A percentile compares a stretch with the other conserved stretches of the same genome.
These are phyloP conservation scores for Bombus soroeensis DNA, from an alignment of 1,140 invertebrate species.

Conservation along the genomic window DNA sequence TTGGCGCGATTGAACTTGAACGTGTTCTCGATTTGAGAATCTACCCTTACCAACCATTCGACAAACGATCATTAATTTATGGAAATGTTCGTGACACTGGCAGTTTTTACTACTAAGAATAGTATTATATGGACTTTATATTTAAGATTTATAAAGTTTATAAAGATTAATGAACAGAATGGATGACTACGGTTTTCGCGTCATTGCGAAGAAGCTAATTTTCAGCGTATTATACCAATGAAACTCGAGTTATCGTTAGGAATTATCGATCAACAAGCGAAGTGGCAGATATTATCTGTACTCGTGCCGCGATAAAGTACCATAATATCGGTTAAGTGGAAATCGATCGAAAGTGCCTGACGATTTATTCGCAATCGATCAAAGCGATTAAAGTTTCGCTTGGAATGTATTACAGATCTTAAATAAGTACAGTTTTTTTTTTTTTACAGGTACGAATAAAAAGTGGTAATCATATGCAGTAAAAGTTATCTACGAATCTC, in stretches of 20 bases:
- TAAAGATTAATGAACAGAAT: not conserved
- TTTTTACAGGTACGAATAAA: not conserved
- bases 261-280: not conserved
- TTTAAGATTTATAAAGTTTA: not conserved
- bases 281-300: not conserved
- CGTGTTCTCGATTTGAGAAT: slow-evolving; percentile 25
- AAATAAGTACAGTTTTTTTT: not conserved
- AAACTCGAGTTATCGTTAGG: not conserved
- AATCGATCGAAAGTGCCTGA: not conserved
- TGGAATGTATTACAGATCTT: no score
- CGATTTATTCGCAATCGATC: not conserved
- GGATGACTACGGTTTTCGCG: not conserved
- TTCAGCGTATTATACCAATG: not conserved
- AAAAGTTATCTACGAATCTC: not conserved
- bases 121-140: not conserved
- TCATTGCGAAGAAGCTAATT: not conserved
- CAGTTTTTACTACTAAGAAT: not conserved
- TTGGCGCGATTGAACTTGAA: slow-evolving; percentile 54
- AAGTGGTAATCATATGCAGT: not conserved
- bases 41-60: no score
- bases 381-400: not conserved
- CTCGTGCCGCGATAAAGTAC: not conserved
- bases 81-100: not conserved
- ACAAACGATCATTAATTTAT: not conserved
- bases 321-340: not conserved